phyloP scores from a whole-genome alignment of 2,888 invertebrate genomes.

The Drosophila emarginata region DNA sequence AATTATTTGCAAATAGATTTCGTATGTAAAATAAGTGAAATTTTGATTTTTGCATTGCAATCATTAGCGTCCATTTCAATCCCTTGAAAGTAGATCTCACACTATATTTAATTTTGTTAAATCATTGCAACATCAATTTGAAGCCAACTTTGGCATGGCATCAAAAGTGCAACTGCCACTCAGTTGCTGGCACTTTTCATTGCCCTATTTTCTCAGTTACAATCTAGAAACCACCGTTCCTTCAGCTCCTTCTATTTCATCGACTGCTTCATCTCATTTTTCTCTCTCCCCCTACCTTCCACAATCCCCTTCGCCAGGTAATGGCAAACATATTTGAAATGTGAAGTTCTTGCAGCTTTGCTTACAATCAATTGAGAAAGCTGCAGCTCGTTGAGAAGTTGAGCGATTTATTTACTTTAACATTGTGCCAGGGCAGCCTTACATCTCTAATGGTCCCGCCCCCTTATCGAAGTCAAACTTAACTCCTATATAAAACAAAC shows the following conservation, averaged over 20 bases:
- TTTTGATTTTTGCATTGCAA: too few relatives aligned
- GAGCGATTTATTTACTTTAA: conserved; percentile 70
- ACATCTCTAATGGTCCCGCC: not conserved
- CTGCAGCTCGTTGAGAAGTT: conserved; percentile 55
- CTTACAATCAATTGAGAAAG: conserved; percentile 40
- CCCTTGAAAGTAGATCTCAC: not conserved
- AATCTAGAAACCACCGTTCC: not conserved
- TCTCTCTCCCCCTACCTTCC: not conserved
- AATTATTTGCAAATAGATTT: too few relatives aligned
- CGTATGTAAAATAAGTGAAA: too few relatives aligned
- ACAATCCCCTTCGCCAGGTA: conserved; percentile 27
- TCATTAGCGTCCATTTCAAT: not conserved
- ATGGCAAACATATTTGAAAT: conserved; percentile 72
- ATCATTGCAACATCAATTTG: conserved; percentile 32
- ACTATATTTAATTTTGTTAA: conserved; percentile 12
- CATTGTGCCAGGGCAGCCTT: conserved; percentile 42
- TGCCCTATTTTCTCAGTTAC: conserved; percentile 32
- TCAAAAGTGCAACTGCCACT: conserved; percentile 40
- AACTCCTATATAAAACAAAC: conserved; percentile 40
- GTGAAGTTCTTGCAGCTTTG: conserved; percentile 35
- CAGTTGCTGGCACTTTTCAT: conserved; percentile 10
- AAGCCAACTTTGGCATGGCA: conserved; percentile 29
- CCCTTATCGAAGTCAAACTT: conserved; percentile 6
- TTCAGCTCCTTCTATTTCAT: not conserved
- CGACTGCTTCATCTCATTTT: not conserved